phyloP scores from a whole-genome alignment of 2,113 vertebrate genomes.

The Ovibos moschatus region DNA sequence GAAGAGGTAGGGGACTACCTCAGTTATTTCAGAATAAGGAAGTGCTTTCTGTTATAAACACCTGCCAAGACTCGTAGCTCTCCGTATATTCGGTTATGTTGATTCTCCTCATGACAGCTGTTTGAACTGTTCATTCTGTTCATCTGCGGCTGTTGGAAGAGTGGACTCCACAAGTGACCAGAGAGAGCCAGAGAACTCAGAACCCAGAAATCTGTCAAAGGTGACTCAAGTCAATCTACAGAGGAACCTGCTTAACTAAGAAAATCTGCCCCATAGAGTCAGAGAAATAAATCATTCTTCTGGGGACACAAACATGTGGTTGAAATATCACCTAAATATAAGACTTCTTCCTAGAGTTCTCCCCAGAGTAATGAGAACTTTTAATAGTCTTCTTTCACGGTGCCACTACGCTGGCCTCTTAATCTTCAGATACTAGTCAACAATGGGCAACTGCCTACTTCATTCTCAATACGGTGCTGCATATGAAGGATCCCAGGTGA shows the following conservation, averaged over 20 bases:
- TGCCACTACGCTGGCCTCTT: neutral
- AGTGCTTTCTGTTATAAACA: neutral
- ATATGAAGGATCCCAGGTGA: neutral
- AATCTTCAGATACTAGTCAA: neutral
- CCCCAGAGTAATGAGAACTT: neutral
- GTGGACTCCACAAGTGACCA: neutral
- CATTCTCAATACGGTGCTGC: neutral
- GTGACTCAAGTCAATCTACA: neutral
- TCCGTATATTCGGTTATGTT: neutral
- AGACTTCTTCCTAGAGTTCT: neutral
- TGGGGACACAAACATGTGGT: neutral
- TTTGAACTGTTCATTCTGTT: neutral
- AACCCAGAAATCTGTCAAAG: neutral
- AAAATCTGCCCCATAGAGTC: neutral
- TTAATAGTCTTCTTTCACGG: neutral
- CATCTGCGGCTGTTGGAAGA: neutral
- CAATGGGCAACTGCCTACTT: accelerated
- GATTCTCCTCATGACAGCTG: neutral
- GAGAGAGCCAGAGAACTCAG: neutral
- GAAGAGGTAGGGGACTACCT: neutral
- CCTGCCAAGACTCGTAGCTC: neutral
- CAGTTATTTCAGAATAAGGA: neutral
- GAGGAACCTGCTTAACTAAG: neutral
- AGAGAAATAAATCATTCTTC: neutral
- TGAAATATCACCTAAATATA: neutral